Base-by-base conservation (phyloP, 2,797 vertebrate species). In the Potorous gilbertii region DNA sequence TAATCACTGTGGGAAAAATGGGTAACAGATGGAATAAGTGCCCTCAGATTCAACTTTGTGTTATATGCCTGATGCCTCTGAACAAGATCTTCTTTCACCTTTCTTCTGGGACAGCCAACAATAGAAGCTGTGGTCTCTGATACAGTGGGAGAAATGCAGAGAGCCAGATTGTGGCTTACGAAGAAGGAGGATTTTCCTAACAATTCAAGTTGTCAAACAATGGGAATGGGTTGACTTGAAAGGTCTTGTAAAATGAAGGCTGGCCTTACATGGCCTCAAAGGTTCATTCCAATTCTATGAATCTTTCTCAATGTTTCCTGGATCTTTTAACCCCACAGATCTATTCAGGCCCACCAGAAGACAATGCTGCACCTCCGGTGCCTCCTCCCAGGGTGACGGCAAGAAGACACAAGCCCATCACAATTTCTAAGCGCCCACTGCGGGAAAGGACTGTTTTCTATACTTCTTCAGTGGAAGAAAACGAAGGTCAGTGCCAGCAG, bases 371-470 rank as follows among this genome's bases (percentile, higher is more conserved):
- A 4, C 99, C 99, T 0, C 99, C 99, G 0, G 97, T 99, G 74
- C 99, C 99, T 90, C 99, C 99, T 31, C 99, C 99, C 2, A 98
- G 99, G 93, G 99, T 99, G 96, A 98, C 99, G 94, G 99, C 99
- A 3, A 99, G 99, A 96, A 99, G 98, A 94, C 99, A 99, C 95
- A 99, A 99, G 94, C 99, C 99, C 97, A 99, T 99, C 98, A 99
- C 99, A 14, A 99, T 99, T 98, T 99, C 99, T 92, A 99, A 99
- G 97, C 99, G 99, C 0, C 99, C 99, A 0, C 98, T 99, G 56
- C 99, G 99, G 93, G 98, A 99, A 98, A 98, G 98, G 96, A 98
- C 98, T 0, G 93, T 98, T 93, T 98, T 99, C 96, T 99, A 99
- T 18, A 94, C 95, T 92, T 91, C 98, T 95, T 98, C 98, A 12